Base-by-base conservation (phyloP, 1,140 invertebrate species). In the Potamilus streckersoni region DNA sequence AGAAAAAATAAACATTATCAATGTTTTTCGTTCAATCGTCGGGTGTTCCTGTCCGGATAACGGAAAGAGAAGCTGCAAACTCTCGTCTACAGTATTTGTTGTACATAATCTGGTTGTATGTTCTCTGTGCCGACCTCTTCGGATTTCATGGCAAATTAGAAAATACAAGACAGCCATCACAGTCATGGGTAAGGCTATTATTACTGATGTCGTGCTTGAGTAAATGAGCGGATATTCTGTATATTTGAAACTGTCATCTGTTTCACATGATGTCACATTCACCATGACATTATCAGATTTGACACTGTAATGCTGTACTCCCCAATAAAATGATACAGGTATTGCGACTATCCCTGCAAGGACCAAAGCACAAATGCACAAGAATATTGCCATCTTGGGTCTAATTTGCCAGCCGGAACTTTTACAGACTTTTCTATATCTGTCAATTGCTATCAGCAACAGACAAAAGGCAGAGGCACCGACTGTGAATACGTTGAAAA, bases 401-500 rank as follows among this genome's bases (percentile, higher is more conserved):
- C 72, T 61, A 59, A 84, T 77, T 63, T 82, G 83, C 17, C 66
- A 66, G 0, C 73, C 58, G 12, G 82, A 73, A 13, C 81, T 81
- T 16, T 13, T 68, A 70, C 80, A 83, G 13, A 84, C 80, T 66
- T 79, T 77, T 27, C 74, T 72, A 55, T 81, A 81, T 58, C 82
- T 73, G 61, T 83, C 80, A 2, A 83, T 38, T 3, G 78, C 82
- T 8, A 83, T 80, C 2, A 79, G 73, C 12, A 81, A 27, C 31
- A 84, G 64, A 20, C 76, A 83, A 19, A 79, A 31, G 0, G 79
- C 81, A 11, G 80, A 82, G 1, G 74, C 73, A 17, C 81, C 71
- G 16, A 80, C 79, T 58, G 80, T 82, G 64, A 84, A 83, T 16
- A 79, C 67, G 66, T 81, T 82, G 16, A 82, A 76, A 58, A 74